phyloP scores from a whole-genome alignment of 30 jellyfish, hydroid and myxozoan species.

The Turritopsis rubra region DNA sequence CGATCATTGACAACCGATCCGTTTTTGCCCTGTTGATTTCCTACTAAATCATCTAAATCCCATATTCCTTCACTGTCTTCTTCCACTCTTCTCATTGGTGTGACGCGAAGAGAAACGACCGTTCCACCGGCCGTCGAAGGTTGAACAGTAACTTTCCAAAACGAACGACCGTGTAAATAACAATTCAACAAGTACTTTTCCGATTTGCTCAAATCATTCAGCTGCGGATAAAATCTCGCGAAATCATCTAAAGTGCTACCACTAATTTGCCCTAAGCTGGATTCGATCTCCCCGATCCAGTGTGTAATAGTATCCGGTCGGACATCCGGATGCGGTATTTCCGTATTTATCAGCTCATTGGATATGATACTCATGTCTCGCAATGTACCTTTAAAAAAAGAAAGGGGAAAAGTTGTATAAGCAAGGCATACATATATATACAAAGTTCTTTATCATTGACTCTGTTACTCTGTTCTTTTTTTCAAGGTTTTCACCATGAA shows the following conservation, averaged over 20 bases:
- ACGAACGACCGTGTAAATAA: constrained; percentile 17
- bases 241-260: constrained; percentile 11
- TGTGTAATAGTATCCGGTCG: background rate
- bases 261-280: background rate
- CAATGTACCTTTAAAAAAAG: background rate
- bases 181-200: constrained; percentile 19
- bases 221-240: background rate
- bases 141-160: constrained; percentile 18
- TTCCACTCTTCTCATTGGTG: constrained; percentile 11
- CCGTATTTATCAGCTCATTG: background rate
- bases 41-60: background rate
- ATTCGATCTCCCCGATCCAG: constrained; percentile 26
- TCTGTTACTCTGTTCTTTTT: too few species aligned
- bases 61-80: background rate
- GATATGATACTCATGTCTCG: constrained; percentile 7
- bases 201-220: background rate
- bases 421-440: background rate
- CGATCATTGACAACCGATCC: constrained; percentile 7
- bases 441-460: too few species aligned
- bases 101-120: constrained; percentile 4
- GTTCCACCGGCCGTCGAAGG: constrained; percentile 24
- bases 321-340: constrained; percentile 17
- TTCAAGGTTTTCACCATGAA: too few species aligned
- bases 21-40: background rate
- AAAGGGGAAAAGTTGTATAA: background rate